These are phyloP conservation scores for Asarcornis scutulata DNA, from an alignment of 2,113 vertebrate genomes.

Conservation along the genomic window DNA sequence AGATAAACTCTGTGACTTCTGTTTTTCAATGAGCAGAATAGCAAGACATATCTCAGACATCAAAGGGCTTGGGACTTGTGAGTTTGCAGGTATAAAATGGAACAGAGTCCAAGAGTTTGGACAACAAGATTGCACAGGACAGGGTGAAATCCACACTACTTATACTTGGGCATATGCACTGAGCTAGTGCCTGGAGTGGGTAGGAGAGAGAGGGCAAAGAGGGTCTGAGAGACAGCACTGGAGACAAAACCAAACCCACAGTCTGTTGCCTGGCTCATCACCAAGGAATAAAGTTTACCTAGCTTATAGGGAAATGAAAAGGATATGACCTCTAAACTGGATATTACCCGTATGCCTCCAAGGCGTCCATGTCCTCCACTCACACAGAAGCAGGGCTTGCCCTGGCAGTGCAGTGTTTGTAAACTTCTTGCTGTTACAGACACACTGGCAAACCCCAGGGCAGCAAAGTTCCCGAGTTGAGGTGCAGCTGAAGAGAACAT, in stretches of 20 bases:
- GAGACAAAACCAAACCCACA: neutral
- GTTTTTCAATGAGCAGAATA: neutral
- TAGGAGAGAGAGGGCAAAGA: neutral
- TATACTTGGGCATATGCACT: neutral
- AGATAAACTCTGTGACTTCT: neutral
- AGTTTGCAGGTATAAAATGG: neutral
- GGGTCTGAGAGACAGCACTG: neutral
- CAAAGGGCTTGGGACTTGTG: neutral
- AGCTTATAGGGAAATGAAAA: neutral
- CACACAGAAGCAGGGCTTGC: neutral
- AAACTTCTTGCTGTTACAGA: neutral
- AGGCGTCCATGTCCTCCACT: neutral
- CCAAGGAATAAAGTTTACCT: neutral
- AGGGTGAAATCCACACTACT: neutral
- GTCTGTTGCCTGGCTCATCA: neutral
- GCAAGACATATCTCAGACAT: neutral
- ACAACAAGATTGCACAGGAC: neutral
- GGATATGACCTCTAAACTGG: neutral
- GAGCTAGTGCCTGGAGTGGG: neutral
- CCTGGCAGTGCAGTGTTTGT: fast-evolving
- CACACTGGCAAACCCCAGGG: neutral
- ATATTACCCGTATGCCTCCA: neutral
- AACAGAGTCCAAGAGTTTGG: neutral
- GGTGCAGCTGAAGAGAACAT: neutral
- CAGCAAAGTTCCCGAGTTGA: neutral